Conservation (phyloP, 2,797 vertebrate species). For the Dendrocincla tyrannina region DNA sequence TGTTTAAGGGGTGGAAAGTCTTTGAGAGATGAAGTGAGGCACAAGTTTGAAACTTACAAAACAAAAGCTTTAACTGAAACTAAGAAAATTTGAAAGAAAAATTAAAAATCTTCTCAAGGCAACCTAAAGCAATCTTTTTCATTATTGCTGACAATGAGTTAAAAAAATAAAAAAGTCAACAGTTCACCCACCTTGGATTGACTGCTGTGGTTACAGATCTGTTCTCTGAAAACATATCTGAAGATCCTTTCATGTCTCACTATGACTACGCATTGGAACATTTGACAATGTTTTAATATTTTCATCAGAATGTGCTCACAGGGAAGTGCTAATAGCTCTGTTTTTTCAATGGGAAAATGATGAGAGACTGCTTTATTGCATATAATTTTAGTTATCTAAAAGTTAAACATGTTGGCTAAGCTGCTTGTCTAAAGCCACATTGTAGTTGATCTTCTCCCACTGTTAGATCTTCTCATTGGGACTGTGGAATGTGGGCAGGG, state of each 20-base stretch:
- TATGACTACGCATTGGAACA: not conserved
- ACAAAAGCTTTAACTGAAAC: not conserved
- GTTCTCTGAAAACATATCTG: not conserved
- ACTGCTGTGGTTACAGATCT: not conserved
- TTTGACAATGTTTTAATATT: not conserved
- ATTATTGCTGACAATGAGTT: not conserved
- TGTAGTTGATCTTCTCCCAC: not conserved
- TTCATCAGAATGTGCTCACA: not conserved
- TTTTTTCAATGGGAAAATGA: not conserved
- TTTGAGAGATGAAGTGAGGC: not conserved
- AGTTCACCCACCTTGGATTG: not conserved
- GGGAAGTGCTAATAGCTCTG: not conserved
- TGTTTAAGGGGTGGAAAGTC: not conserved
- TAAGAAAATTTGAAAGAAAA: not conserved
- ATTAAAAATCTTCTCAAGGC: not conserved
- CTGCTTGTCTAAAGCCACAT: not conserved
- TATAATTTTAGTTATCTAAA: not conserved
- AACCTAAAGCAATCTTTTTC: not conserved
- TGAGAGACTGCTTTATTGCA: constrained; percentile 4
- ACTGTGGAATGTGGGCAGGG: not conserved
- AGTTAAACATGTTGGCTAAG: not conserved
- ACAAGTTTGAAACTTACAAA: not conserved
- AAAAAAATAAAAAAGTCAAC: not conserved
- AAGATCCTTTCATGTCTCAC: not conserved
- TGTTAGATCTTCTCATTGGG: not conserved